Evolutionary conservation across 2,113 vertebrate genomes (phyloP), one percentile per base, ranked within the genome.

Genomic region (Etheostoma spectabile): DNA sequence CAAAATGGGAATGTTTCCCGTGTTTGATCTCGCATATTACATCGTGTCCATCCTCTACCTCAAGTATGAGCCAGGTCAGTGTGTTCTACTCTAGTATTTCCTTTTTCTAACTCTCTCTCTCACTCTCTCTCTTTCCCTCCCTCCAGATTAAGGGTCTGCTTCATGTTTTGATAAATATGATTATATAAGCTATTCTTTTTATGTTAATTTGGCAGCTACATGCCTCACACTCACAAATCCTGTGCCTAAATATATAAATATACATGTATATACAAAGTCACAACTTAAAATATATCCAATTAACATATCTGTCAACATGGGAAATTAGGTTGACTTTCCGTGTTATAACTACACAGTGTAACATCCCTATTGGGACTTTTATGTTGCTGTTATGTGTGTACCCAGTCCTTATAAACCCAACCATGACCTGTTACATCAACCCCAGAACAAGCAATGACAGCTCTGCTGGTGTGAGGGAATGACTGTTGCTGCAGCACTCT

Each of bases 41-140:
- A 96, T 99, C 88, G 96, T 99, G 85, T 99, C 98, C 86, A 94
- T 99, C 86, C 96, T 99, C 90, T 99, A 99, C 95, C 97, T 99
- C 93, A 98, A 97, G 91, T 98, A 98, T 90, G 97, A 99, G 92
- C 97, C 97, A 92, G 98, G 98, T 99, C 85, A 95, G 97, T 88
- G 65, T 24, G 46, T 74, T 68, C 64, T 18, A 60, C 78, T 53
- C 55, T 56, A 64, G 4, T 82, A 21, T 22, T 57, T 33, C 33
- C 42, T 59, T 2, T 21, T 6, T 38, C 35, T 38, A 7, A 1
- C 35, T 35, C 35, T 42, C 10, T 11, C 8, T 38, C 38, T 38
- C 38, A 2, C 8, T 38, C 38, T 38, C 10, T 38, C 38, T 38
- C 38, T 38, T 8, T 42, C 38, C 10, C 38, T 11, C 38, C 10